These are phyloP conservation scores for Papilio polyxenes DNA, from an alignment of 1,140 invertebrate species.

Conservation along the genomic window DNA sequence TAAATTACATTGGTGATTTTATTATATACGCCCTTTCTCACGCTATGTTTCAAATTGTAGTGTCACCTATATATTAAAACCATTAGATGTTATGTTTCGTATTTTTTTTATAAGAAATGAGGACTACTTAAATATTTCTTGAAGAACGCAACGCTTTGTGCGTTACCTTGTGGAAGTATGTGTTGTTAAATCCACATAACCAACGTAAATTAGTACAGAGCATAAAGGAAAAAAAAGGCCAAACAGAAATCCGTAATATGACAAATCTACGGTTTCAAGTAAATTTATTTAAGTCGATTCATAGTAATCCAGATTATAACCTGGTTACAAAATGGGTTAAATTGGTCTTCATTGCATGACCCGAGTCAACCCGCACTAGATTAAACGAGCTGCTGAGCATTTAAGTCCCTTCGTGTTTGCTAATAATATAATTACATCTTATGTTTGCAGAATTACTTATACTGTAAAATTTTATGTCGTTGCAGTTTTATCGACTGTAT, in stretches of 20 bases:
- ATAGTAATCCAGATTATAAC: neutral
- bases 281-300: neutral
- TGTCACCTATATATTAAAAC: neutral
- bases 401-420: slow-evolving; percentile 5
- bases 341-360: neutral
- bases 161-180: too few relatives aligned
- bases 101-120: neutral
- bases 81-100: neutral
- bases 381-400: neutral
- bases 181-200: too few relatives aligned
- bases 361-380: neutral
- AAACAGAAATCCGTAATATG: neutral
- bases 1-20: slow-evolving; percentile 2
- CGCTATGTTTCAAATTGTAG: neutral
- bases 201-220: too few relatives aligned
- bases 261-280: neutral
- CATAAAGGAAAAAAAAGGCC: neutral
- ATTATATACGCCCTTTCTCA: neutral
- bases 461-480: neutral
- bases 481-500: neutral
- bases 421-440: slow-evolving; percentile 7
- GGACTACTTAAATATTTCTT: neutral
- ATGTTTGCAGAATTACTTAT: slow-evolving; percentile 6
- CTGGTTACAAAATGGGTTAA: neutral
- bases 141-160: too few relatives aligned